Evolutionary conservation across 1,140 invertebrate species (phyloP).

Genomic region (Drosophila triauraria): DNA sequence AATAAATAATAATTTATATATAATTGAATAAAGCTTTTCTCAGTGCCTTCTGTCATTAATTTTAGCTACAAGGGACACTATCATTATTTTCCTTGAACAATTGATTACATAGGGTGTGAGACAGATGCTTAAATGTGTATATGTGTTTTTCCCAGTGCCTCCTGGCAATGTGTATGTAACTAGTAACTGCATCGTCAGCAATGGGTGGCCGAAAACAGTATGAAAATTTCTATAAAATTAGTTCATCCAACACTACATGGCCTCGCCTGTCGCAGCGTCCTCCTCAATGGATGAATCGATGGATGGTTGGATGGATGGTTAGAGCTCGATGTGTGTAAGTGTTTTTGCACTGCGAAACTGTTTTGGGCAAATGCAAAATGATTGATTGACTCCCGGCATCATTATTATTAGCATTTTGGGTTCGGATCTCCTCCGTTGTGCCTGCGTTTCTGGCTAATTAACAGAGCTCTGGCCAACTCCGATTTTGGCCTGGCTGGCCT

Average conservation of each 20-base stretch:
- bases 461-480: constrained; percentile 52
- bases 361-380: constrained; percentile 72
- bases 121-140: neutral
- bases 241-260: constrained; percentile 29
- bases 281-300: constrained; percentile 3
- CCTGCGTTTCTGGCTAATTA: constrained; percentile 73
- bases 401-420: constrained; percentile 67
- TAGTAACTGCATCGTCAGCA: constrained; percentile 44
- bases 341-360: constrained; percentile 62
- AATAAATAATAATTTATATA: no score
- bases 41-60: no score
- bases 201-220: constrained; percentile 31
- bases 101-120: neutral
- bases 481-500: constrained; percentile 13
- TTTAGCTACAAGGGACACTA: no score
- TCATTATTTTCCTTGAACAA: neutral
- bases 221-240: constrained; percentile 39
- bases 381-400: constrained; percentile 74
- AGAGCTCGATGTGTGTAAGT: constrained; percentile 32
- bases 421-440: constrained; percentile 46
- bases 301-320: neutral
- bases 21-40: no score
- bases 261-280: constrained; percentile 34
- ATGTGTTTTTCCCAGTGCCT: neutral
- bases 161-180: neutral